phyloP scores from a whole-genome alignment of 2,797 vertebrate species.

The Acipenser oxyrinchus region DNA sequence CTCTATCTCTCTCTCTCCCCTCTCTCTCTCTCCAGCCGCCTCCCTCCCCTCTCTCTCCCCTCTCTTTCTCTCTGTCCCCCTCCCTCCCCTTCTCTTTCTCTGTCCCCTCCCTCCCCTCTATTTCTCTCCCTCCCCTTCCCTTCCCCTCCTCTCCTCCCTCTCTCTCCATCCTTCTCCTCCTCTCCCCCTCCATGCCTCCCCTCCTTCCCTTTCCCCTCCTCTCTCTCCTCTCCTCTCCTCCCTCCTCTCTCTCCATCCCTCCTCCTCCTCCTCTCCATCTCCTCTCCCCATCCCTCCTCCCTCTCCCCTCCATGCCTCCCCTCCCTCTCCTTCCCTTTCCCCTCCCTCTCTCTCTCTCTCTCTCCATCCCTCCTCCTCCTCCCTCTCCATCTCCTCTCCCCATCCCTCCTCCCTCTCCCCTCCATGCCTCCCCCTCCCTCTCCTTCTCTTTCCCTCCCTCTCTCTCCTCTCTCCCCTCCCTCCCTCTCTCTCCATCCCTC shows the following conservation, averaged over 20 bases:
- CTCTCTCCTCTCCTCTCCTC: no score
- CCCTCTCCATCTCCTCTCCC: slow-evolving; percentile 31
- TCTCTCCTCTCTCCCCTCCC: slow-evolving; percentile 29
- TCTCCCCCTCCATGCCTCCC: no score
- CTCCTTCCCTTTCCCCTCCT: no score
- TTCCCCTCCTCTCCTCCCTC: slow-evolving; percentile 31
- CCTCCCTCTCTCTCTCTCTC: no score
- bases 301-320: slow-evolving; percentile 23
- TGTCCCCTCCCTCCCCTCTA: no score
- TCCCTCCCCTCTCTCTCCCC: no score
- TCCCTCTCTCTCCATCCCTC: slow-evolving; percentile 21
- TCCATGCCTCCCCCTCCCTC: background rate
- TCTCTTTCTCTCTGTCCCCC: no score
- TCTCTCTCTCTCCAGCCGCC: background rate
- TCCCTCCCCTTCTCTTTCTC: no score
- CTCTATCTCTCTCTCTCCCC: no score
- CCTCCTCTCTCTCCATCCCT: no score
- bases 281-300: slow-evolving; percentile 20
- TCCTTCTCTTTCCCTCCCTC: slow-evolving; percentile 29
- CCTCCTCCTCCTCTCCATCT: slow-evolving; percentile 20
- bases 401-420: slow-evolving; percentile 27
- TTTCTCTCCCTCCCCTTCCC: slow-evolving; percentile 17
- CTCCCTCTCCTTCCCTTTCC: no score
- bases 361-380: no score
- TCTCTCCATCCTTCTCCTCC: slow-evolving; percentile 10